These are phyloP conservation scores for Lysiphlebus fabarum DNA, from an alignment of 1,140 invertebrate genomes.

Conservation along the genomic window DNA sequence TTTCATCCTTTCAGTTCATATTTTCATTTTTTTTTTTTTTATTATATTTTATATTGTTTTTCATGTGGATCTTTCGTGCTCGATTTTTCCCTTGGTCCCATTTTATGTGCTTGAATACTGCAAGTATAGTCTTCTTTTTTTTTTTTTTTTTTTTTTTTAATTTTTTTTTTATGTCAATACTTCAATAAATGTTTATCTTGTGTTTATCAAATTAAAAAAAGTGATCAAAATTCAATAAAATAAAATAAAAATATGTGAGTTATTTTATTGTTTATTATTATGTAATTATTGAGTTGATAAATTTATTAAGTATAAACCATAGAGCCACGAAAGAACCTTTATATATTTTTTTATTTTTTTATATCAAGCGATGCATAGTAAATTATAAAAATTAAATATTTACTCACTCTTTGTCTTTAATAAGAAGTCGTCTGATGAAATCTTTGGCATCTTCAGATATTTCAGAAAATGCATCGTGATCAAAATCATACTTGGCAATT, in stretches of 20 bases:
- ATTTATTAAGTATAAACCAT: background rate
- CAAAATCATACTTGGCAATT: slow-evolving; percentile 91
- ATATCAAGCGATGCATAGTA: no score
- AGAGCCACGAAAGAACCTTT: slow-evolving; percentile 22
- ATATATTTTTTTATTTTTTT: no score
- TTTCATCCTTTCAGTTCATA: slow-evolving; percentile 20
- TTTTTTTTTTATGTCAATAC: no score
- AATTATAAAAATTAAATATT: slow-evolving; percentile 13
- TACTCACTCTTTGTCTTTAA: slow-evolving; percentile 88
- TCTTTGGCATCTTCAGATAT: slow-evolving; percentile 91
- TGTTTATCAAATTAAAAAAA: background rate
- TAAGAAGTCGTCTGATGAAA: slow-evolving; percentile 82
- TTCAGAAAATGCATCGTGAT: slow-evolving; percentile 88
- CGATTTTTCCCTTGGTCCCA: background rate
- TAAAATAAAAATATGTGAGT: background rate
- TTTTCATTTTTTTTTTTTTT: slow-evolving; percentile 11
- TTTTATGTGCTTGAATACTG: slow-evolving; percentile 13
- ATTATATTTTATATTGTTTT: slow-evolving; percentile 6
- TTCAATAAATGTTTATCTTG: background rate
- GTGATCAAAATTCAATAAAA: background rate
- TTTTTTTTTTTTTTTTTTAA: slow-evolving; percentile 14
- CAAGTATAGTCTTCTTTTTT: slow-evolving; percentile 1
- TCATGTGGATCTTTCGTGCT: slow-evolving; percentile 35
- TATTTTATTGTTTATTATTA: background rate
- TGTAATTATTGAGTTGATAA: background rate